These are phyloP conservation scores for Drosophila bipectinata DNA, from an alignment of 1,140 invertebrate species.

Conservation along the genomic window DNA sequence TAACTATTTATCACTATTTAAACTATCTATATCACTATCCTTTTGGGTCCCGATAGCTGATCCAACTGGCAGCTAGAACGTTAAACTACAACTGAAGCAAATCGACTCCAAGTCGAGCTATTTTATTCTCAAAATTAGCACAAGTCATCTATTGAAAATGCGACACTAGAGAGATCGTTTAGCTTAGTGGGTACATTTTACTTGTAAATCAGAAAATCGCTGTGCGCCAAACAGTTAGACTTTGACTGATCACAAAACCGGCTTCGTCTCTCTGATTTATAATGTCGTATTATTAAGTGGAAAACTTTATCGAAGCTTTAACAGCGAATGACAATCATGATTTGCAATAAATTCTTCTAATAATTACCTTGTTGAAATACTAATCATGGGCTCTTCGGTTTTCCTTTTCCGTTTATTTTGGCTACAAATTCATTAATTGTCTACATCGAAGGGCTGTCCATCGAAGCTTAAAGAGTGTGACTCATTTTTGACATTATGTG, in stretches of 20 bases:
- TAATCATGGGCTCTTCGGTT: constrained; percentile 21
- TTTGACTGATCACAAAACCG: constrained; percentile 71
- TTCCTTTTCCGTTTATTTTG: constrained; percentile 7
- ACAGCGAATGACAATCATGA: constrained; percentile 35
- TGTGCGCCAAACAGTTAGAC: constrained; percentile 45
- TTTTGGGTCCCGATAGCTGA: constrained; percentile 3
- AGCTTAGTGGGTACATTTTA: constrained; percentile 37
- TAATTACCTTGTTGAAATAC: constrained; percentile 41
- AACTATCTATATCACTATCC: background rate
- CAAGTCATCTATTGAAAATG: constrained; percentile 30
- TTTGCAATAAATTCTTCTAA: constrained; percentile 52
- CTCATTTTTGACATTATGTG: background rate
- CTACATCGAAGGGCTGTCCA: constrained; percentile 30
- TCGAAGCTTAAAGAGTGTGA: constrained; percentile 37
- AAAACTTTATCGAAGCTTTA: constrained; percentile 33
- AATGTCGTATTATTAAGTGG: constrained; percentile 68
- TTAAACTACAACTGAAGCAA: constrained; percentile 51
- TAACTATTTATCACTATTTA: constrained; percentile 5
- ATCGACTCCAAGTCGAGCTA: constrained; percentile 25
- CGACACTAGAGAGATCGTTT: constrained; percentile 27
- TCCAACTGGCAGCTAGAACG: constrained; percentile 43
- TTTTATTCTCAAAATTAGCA: constrained; percentile 69
- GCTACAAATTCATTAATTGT: constrained; percentile 16
- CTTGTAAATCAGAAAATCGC: constrained; percentile 55
- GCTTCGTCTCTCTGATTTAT: constrained; percentile 59